These are phyloP conservation scores for Himantopus leucocephalus DNA, from an alignment of 2,113 vertebrate species.

Conservation along the genomic window DNA sequence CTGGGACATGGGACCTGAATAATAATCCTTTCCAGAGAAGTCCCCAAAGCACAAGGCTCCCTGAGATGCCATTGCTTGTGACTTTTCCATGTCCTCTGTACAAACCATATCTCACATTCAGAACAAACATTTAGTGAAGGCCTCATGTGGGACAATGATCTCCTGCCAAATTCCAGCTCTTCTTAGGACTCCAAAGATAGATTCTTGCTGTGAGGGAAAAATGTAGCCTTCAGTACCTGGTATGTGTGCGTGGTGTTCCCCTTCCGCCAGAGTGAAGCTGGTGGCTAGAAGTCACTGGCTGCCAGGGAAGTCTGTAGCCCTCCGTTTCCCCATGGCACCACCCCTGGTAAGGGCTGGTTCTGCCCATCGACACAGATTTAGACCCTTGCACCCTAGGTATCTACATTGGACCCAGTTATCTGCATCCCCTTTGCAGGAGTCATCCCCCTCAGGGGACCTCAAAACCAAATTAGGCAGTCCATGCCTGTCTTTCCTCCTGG, in stretches of 20 bases:
- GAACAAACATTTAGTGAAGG: background rate
- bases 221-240: background rate
- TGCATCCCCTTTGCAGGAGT: background rate
- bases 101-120: background rate
- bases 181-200: background rate
- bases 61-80: background rate
- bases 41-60: background rate
- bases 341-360: background rate
- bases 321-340: background rate
- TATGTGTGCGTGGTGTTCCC: background rate
- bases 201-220: background rate
- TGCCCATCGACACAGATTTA: background rate
- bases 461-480: background rate
- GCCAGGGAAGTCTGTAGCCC: background rate
- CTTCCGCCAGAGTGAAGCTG: background rate
- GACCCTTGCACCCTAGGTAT: background rate
- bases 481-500: background rate
- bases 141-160: background rate
- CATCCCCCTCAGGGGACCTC: background rate
- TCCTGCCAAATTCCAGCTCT: conserved; percentile 16
- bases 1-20: background rate
- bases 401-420: background rate
- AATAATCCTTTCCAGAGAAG: background rate
- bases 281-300: background rate
- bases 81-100: background rate